phyloP scores from a whole-genome alignment of 2,797 vertebrate species.

The Adrianichthys oophorus region DNA sequence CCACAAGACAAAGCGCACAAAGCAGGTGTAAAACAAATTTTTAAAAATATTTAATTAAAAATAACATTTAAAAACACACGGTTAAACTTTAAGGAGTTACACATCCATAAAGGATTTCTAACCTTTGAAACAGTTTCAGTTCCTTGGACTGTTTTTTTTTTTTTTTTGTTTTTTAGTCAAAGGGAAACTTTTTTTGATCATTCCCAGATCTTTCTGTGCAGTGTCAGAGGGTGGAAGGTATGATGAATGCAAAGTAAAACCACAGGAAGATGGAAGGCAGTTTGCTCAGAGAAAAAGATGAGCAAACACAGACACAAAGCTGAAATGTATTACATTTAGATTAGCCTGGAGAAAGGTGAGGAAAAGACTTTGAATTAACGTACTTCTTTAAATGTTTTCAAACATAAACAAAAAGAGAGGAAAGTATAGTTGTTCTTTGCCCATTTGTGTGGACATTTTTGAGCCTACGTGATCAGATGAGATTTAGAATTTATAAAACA shows the following conservation, averaged over 20 bases:
- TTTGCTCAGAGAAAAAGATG: constrained; percentile 4
- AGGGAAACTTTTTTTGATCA: constrained; percentile 19
- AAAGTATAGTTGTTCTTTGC: background rate
- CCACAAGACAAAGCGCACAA: no score
- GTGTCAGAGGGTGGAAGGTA: constrained; percentile 11
- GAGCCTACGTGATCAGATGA: background rate
- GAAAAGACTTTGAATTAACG: no score
- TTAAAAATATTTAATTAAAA: no score
- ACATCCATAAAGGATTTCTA: background rate
- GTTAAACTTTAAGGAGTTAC: no score
- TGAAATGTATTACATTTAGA: constrained; percentile 7
- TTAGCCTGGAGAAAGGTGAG: background rate
- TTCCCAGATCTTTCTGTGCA: constrained; percentile 30
- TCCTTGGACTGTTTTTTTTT: constrained; percentile 22
- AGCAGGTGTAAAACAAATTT: no score
- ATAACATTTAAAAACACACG: no score
- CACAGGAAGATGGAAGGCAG: constrained; percentile 8
- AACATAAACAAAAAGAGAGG: no score
- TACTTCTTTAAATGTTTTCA: no score
- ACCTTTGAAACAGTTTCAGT: constrained; percentile 2
- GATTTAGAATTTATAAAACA: background rate
- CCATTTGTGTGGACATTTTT: background rate
- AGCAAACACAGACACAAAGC: constrained; percentile 1
- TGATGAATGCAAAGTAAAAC: constrained; percentile 19
- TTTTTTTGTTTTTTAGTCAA: constrained; percentile 1